Conservation (phyloP, 2,113 vertebrate species). For the Nothobranchius furzeri region DNA sequence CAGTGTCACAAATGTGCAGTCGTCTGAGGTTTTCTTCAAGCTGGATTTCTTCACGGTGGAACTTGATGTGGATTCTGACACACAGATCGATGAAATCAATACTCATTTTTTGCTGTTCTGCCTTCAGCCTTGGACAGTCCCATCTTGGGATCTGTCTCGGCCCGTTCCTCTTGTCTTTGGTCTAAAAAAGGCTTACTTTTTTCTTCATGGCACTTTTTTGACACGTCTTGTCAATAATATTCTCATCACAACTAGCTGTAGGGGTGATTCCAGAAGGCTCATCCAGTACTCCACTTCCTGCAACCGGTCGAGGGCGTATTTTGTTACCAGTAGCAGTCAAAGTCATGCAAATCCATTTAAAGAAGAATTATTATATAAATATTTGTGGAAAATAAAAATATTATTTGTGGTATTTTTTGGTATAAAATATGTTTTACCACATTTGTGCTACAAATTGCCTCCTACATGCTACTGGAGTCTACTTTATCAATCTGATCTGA, state of each 20-base stretch:
- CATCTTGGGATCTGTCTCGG: slow-evolving; percentile 14
- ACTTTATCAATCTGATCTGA: background rate
- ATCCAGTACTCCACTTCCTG: slow-evolving; percentile 1
- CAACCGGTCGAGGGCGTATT: background rate
- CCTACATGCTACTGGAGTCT: background rate
- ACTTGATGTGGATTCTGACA: slow-evolving; percentile 25
- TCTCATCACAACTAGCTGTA: slow-evolving; percentile 4
- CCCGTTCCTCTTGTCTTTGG: background rate
- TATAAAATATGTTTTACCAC: background rate
- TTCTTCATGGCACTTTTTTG: slow-evolving; percentile 2
- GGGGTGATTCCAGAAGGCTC: background rate
- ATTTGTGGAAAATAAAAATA: background rate
- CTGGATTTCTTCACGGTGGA: slow-evolving; percentile 10
- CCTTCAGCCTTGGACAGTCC: slow-evolving; percentile 26
- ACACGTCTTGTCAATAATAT: slow-evolving; percentile 22
- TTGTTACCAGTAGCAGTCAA: background rate
- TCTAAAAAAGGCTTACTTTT: slow-evolving; percentile 1
- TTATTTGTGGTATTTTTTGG: background rate
- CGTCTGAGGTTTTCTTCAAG: slow-evolving; percentile 5
- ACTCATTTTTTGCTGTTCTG: slow-evolving; percentile 14
- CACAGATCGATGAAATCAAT: slow-evolving; percentile 49
- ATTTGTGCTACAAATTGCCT: background rate
- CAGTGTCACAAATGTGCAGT: background rate
- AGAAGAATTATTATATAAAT: background rate
- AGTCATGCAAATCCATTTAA: background rate